phyloP scores from a whole-genome alignment of 35 echinoderm and acorn worm genomes.

The Strongylocentrotus purpuratus region DNA sequence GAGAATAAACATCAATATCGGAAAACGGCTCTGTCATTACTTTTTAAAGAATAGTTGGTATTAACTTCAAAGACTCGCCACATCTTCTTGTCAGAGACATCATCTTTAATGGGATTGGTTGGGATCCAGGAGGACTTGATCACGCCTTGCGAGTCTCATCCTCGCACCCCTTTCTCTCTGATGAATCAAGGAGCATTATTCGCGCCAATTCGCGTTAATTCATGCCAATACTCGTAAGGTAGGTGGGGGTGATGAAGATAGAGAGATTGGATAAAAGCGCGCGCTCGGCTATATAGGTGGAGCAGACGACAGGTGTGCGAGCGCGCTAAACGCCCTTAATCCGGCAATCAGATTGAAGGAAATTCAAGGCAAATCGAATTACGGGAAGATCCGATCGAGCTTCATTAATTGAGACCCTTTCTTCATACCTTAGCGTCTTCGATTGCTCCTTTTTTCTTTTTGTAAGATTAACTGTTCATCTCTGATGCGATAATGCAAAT shows the following conservation, averaged over 20 bases:
- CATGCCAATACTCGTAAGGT: neutral
- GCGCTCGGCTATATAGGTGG: neutral
- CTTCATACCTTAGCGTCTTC: neutral
- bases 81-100: neutral
- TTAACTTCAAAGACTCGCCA: neutral
- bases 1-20: neutral
- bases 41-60: neutral
- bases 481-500: conserved; percentile 1
- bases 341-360: neutral
- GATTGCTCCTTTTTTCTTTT: neutral
- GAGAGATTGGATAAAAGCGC: neutral
- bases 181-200: conserved; percentile 21
- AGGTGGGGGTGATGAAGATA: neutral
- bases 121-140: neutral
- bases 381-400: neutral
- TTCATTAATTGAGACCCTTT: conserved; percentile 1
- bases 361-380: conserved; percentile 22
- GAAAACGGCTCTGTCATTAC: neutral
- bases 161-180: neutral
- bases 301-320: conserved; percentile 28
- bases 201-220: neutral
- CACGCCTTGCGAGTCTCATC: neutral
- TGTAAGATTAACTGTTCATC: neutral
- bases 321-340: conserved; percentile 32
- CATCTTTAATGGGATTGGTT: neutral